A percentile compares a stretch with the other conserved stretches of the same genome.
Evolutionary conservation across 2,113 vertebrate species (phyloP).

Genomic region (Dicrurus megarhynchus): DNA sequence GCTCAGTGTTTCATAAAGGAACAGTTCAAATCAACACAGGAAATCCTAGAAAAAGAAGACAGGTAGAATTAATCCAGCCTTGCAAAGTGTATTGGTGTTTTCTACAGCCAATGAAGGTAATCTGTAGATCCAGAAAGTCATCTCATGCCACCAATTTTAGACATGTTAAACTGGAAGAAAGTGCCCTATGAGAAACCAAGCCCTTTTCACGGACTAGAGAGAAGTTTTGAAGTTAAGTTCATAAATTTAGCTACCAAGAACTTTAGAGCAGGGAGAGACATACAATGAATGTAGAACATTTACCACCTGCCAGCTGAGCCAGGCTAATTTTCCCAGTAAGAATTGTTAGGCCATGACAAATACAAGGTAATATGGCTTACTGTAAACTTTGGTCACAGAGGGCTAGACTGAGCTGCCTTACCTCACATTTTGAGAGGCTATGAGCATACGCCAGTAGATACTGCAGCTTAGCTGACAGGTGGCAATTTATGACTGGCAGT

Average conservation of each 20-base stretch:
- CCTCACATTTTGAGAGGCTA: background rate
- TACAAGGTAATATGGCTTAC: background rate
- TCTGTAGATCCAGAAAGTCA: background rate
- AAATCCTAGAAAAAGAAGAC: background rate
- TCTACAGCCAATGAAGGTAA: background rate
- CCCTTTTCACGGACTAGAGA: background rate
- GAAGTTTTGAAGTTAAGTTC: background rate
- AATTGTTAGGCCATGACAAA: background rate
- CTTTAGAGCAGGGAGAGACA: background rate
- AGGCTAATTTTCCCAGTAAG: background rate
- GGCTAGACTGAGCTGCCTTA: background rate
- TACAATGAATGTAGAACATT: background rate
- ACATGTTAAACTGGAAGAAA: background rate
- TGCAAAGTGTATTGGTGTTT: background rate
- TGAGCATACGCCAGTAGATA: background rate
- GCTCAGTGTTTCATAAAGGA: background rate
- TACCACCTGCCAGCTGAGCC: background rate
- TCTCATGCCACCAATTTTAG: background rate
- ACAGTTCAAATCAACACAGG: background rate
- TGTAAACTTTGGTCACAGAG: background rate
- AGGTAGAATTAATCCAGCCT: background rate
- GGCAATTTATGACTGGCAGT: background rate
- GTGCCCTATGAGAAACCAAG: background rate
- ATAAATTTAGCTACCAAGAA: background rate
- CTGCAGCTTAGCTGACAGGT: background rate